Conservation (phyloP, 2,888 invertebrate genomes). For the Parnassius smintheus region DNA sequence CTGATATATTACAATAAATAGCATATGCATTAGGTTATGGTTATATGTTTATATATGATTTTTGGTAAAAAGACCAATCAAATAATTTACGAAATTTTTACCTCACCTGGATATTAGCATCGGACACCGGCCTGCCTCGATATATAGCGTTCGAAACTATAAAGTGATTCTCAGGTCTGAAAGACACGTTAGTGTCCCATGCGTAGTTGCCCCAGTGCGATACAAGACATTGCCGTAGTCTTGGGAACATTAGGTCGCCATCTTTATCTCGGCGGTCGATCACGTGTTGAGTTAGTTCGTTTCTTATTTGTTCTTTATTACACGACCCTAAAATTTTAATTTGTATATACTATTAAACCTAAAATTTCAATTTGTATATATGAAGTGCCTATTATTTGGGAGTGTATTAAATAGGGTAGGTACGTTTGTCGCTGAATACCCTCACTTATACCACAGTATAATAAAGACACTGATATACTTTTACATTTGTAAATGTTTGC, state of each 20-base stretch:
- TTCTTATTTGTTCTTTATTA: constrained; percentile 78
- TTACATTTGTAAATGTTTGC: too few species aligned
- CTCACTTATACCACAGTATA: too few species aligned
- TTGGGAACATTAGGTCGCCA: constrained; percentile 83
- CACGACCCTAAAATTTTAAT: constrained; percentile 51
- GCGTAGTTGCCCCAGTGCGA: constrained; percentile 90
- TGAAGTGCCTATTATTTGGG: too few species aligned
- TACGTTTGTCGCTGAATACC: too few species aligned
- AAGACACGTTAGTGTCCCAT: constrained; percentile 83
- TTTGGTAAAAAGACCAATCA: too few species aligned
- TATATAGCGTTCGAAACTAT: constrained; percentile 83
- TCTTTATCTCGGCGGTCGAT: constrained; percentile 79
- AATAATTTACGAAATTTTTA: neutral
- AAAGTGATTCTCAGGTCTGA: constrained; percentile 86
- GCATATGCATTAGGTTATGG: too few species aligned
- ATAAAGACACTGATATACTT: too few species aligned
- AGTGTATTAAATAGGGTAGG: too few species aligned
- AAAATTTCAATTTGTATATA: constrained; percentile 11
- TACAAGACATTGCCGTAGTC: constrained; percentile 84
- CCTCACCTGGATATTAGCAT: constrained; percentile 86
- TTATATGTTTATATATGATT: too few species aligned
- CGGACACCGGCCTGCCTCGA: constrained; percentile 85
- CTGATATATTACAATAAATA: too few species aligned
- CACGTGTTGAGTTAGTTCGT: constrained; percentile 69
- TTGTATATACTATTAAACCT: constrained; percentile 41